Base-by-base conservation (phyloP, 2,888 invertebrate genomes). In the Lepetodrilus schrolli region DNA sequence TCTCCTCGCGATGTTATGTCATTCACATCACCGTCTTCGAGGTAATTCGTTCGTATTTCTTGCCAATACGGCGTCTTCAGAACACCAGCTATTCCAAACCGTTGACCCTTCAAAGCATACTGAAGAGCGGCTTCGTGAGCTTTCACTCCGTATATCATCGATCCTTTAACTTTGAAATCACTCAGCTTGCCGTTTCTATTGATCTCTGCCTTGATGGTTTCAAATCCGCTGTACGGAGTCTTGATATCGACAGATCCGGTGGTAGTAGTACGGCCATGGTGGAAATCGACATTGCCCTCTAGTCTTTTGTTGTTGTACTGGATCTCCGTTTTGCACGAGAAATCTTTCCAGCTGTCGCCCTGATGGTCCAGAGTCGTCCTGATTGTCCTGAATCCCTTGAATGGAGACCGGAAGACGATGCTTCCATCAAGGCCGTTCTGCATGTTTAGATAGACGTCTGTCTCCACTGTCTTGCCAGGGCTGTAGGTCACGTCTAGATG, bases 281-380 rank as follows among this genome's bases (percentile, higher is more conserved):
- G 47, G 43, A 75, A 70, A 48, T 58, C 66, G 4, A 72, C 58
- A 38, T 80, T 78, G 26, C 74, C 74, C 8, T 72, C 34, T 26
- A 70, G 26, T 23, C 66, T 70, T n/a, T 75, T 36, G 8, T 65
- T 20, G 26, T 26, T 69, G 4, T 75, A 23, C 17, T 73, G 47
- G 13, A 83, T 13, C 34, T 83, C 78, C 2, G 77, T 78, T 36
- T 80, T 79, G 37, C 82, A 80, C 10, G 73, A 78, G 75, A 87
- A 84, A 37, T 79, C 78, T 34, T 65, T 73, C 20, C 73, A 30
- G 13, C 23, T 38, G n/a, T 2, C 5, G 37, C 81, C 84, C 7
- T 77, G 77, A 47, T 87, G 86, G 21, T 78, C 72, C 49, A 84
- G 70, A 4, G 79, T 51, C 23, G 81, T 71, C 36, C 76, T 79